These are phyloP conservation scores for Dipus sagitta DNA, from an alignment of 2,797 vertebrate genomes.

Conservation along the genomic window DNA sequence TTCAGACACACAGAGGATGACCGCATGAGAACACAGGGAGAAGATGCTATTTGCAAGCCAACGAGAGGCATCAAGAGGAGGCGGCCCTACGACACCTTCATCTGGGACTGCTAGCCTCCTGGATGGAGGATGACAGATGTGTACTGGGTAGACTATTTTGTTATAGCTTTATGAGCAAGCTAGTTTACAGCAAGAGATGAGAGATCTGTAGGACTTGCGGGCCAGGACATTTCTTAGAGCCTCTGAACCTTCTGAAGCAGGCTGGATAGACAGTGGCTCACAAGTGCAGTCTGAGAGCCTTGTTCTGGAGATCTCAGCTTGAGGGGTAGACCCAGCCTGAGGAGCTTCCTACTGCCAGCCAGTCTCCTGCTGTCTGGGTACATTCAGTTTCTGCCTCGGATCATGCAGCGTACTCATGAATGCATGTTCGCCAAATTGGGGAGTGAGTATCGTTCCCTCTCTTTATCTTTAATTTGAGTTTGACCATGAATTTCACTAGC, in stretches of 20 bases:
- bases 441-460: fast-evolving
- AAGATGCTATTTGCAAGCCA: neutral
- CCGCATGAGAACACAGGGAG: neutral
- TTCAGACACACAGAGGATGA: neutral
- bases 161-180: no score
- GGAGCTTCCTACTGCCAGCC: neutral
- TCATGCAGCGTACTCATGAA: neutral
- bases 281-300: neutral
- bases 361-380: neutral
- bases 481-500: neutral
- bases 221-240: neutral
- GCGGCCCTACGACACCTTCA: neutral
- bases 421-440: neutral
- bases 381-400: neutral
- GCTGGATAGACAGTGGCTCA: neutral
- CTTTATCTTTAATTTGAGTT: neutral
- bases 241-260: neutral
- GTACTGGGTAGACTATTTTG: fast-evolving
- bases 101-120: neutral
- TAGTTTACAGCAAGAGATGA: no score
- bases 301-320: neutral
- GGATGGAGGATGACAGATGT: no score
- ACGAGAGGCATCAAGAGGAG: neutral
- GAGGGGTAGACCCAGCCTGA: neutral
- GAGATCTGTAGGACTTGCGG: neutral